Evolutionary conservation across 2,113 vertebrate species (phyloP).

Genomic region (Xiphorhynchus elegans): DNA sequence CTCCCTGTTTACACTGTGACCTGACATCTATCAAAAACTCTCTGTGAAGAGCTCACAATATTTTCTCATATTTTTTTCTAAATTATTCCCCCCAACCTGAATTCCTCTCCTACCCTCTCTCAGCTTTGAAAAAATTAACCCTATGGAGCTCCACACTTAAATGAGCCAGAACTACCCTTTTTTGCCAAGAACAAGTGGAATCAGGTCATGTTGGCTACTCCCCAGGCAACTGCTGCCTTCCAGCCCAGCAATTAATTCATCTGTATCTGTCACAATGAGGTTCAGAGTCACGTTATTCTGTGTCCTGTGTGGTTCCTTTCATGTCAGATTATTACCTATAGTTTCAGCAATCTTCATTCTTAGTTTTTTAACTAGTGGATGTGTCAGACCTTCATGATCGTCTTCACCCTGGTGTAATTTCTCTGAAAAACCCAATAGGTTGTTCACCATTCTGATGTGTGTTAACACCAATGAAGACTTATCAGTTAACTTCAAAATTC

Average conservation of each 20-base stretch:
- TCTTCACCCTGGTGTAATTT: not conserved
- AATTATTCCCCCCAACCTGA: not conserved
- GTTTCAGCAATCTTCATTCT: not conserved
- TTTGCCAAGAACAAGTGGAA: not conserved
- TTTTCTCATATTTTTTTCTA: conserved; percentile 20
- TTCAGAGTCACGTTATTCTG: not conserved
- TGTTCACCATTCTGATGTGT: not conserved
- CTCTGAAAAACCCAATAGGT: not conserved
- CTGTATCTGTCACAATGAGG: not conserved
- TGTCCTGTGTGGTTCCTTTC: not conserved
- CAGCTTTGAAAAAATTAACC: conserved; percentile 25
- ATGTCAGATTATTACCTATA: not conserved
- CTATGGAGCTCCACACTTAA: not conserved
- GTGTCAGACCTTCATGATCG: not conserved
- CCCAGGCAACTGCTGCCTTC: not conserved
- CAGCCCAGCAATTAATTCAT: not conserved
- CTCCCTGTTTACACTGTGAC: not conserved
- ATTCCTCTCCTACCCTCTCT: not conserved
- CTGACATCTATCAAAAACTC: conserved; percentile 24
- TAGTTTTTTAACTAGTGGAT: not conserved
- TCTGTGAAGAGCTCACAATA: conserved; percentile 28
- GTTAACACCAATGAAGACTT: not conserved
- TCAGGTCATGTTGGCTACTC: not conserved
- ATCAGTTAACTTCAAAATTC: not conserved
- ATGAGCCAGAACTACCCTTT: not conserved